These are phyloP conservation scores for Siniperca scherzeri DNA, from an alignment of 2,797 vertebrate species.

Conservation along the genomic window DNA sequence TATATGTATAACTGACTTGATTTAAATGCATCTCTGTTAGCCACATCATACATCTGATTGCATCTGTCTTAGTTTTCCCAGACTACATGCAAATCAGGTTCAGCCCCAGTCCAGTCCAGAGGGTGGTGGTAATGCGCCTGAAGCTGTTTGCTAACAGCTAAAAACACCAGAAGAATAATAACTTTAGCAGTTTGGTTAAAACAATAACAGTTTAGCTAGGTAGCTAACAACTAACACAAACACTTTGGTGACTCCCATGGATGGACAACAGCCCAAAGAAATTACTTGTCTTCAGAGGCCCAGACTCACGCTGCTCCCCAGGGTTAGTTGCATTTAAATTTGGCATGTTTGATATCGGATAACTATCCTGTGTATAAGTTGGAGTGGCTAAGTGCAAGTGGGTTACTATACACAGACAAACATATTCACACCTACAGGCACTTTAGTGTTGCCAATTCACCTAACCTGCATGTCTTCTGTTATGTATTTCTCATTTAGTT, in stretches of 20 bases:
- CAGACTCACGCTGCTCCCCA: not conserved
- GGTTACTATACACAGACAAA: not conserved
- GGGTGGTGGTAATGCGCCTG: not conserved
- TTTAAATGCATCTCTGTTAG: not conserved
- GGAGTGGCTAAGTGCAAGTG: not conserved
- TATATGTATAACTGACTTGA: not conserved
- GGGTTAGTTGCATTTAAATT: not conserved
- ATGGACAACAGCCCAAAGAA: not conserved
- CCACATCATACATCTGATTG: slow-evolving; percentile 3
- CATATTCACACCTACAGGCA: not conserved
- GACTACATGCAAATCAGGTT: not conserved
- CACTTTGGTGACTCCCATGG: not conserved
- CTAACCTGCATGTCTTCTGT: not conserved
- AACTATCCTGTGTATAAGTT: not conserved
- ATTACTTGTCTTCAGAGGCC: not conserved
- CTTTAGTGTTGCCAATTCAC: not conserved
- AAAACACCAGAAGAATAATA: not conserved
- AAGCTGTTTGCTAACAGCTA: not conserved
- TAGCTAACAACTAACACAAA: not conserved
- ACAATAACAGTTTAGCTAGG: not conserved
- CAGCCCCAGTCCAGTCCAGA: not conserved
- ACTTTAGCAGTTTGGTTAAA: not conserved
- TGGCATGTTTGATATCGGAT: no score
- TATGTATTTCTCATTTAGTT: not conserved
- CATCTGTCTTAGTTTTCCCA: not conserved